Percentiles rank a stretch among this genome's conserved stretches.
phyloP scores from a whole-genome alignment of 2,113 vertebrate genomes.

The Siniperca knerii region DNA sequence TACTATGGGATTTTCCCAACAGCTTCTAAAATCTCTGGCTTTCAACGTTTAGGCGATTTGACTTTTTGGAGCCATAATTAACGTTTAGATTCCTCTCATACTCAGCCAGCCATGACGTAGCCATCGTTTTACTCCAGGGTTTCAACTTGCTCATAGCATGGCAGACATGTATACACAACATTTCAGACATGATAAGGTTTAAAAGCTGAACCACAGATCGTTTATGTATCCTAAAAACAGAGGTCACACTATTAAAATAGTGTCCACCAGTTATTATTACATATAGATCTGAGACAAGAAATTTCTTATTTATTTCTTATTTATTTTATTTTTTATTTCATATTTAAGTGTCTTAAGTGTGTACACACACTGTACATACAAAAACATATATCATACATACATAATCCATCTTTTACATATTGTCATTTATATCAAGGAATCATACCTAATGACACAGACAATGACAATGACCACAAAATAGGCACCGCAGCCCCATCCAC shows the following conservation, averaged over 20 bases:
- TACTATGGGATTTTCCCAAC: slow-evolving; percentile 71
- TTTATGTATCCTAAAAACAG: not conserved
- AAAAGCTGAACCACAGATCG: not conserved
- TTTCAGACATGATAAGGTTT: slow-evolving; percentile 18
- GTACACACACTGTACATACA: not conserved
- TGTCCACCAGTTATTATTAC: not conserved
- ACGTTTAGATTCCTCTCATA: slow-evolving; percentile 55
- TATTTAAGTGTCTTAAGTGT: not conserved
- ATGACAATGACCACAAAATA: not conserved
- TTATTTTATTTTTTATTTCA: no score
- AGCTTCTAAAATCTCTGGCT: slow-evolving; percentile 71
- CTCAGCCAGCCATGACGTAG: slow-evolving; percentile 35
- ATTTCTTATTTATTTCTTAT: not conserved
- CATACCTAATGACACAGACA: not conserved
- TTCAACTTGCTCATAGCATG: slow-evolving; percentile 9
- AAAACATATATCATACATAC: not conserved
- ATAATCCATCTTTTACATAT: not conserved
- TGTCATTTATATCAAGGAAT: not conserved
- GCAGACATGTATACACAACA: slow-evolving; percentile 5
- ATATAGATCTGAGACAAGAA: not conserved
- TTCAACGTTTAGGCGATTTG: slow-evolving; percentile 74
- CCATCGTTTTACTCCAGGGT: slow-evolving; percentile 2
- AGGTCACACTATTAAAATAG: not conserved
- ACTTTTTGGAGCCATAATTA: slow-evolving; percentile 76
- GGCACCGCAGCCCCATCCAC: not conserved